phyloP scores from a whole-genome alignment of 2,888 invertebrate genomes.

The Palloptera scutellata region DNA sequence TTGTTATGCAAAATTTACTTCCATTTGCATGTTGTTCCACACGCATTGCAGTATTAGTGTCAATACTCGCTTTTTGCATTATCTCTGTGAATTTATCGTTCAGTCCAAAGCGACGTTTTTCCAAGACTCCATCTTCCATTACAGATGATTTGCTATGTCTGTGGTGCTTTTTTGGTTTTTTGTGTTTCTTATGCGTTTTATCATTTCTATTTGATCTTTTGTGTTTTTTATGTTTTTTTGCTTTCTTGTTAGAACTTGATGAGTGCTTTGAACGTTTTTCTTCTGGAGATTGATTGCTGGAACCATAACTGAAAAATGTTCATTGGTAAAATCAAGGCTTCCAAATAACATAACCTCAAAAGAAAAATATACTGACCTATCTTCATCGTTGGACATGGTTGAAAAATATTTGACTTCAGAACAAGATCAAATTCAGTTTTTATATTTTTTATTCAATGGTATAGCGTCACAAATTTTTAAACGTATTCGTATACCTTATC shows the following conservation, averaged over 20 bases:
- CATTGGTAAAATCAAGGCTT: slow-evolving; percentile 8
- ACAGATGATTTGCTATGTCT: slow-evolving; percentile 63
- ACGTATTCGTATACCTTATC: too few species aligned
- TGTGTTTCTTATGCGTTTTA: slow-evolving; percentile 70
- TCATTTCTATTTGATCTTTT: slow-evolving; percentile 69
- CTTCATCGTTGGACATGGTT: slow-evolving; percentile 46
- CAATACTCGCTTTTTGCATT: slow-evolving; percentile 57
- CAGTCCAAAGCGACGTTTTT: slow-evolving; percentile 53
- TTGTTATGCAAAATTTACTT: slow-evolving; percentile 51
- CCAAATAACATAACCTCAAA: not conserved
- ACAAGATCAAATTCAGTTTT: too few species aligned
- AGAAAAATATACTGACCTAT: slow-evolving; percentile 42
- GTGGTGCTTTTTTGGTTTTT: slow-evolving; percentile 68
- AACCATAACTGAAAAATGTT: slow-evolving; percentile 50
- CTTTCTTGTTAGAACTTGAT: slow-evolving; percentile 63
- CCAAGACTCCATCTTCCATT: slow-evolving; percentile 45
- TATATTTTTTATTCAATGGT: too few species aligned
- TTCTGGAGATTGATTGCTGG: slow-evolving; percentile 49
- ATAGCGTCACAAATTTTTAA: too few species aligned
- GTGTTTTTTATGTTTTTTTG: slow-evolving; percentile 74
- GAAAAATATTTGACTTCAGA: too few species aligned
- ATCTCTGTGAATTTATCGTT: slow-evolving; percentile 61
- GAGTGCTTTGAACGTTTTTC: slow-evolving; percentile 50
- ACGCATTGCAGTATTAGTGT: slow-evolving; percentile 44
- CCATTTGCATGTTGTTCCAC: slow-evolving; percentile 52